phyloP scores from a whole-genome alignment of 64 coral and sea anemone species.

The Orbicella faveolata region DNA sequence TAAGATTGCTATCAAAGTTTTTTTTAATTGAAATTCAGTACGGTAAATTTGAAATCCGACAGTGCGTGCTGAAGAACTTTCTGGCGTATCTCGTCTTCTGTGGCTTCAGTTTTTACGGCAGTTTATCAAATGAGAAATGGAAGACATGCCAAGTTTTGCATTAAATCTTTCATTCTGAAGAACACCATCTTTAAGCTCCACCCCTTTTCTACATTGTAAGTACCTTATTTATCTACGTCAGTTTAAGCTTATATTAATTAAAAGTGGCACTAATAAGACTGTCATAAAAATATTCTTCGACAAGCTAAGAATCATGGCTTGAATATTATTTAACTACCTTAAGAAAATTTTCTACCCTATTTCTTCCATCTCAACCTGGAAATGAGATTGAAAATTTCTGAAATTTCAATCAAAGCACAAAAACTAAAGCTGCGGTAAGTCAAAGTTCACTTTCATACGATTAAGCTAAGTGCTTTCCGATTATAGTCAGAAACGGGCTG shows the following conservation, averaged over 20 bases:
- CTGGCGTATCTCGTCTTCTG: not conserved
- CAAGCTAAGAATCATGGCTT: not conserved
- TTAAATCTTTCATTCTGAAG: not conserved
- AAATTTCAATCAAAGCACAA: not conserved
- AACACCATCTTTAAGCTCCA: not conserved
- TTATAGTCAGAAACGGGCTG: not conserved
- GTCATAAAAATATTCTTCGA: not conserved
- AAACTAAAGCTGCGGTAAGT: not conserved
- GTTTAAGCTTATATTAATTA: conserved; percentile 5
- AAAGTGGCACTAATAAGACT: not conserved
- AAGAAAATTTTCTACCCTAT: not conserved
- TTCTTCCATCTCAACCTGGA: not conserved
- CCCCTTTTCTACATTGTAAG: not conserved
- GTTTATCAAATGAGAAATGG: not conserved
- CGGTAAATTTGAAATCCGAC: not conserved
- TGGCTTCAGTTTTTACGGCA: not conserved
- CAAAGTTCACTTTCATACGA: not conserved
- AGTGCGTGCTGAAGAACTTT: not conserved
- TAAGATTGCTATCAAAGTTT: not conserved
- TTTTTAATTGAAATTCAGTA: not conserved
- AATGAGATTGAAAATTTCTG: not conserved
- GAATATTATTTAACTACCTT: no score
- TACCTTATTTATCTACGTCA: not conserved
- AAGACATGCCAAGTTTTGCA: not conserved
- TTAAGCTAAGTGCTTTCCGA: not conserved